Evolutionary conservation across 2,797 vertebrate species (phyloP), one percentile per base, ranked within the genome.

Genomic region (Lagodon rhomboides): DNA sequence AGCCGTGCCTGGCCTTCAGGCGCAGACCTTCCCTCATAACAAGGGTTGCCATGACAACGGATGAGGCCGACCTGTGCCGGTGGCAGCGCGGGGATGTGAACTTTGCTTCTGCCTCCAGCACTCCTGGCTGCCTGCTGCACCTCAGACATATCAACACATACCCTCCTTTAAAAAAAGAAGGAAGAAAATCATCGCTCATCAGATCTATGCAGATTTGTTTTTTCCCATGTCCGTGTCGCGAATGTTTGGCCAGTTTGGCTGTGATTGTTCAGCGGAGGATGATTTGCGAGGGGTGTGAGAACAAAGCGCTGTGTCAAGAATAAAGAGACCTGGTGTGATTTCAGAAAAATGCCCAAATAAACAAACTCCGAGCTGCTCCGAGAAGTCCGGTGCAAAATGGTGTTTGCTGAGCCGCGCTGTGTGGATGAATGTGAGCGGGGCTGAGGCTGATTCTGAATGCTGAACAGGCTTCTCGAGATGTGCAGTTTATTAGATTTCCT

Each of bases 11-110:
- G 85, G 90, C 91, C 87, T 92, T 91, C 79, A 8, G 91, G 88
- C 68, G 60, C 85, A 84, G 80, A 88, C 85, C 77, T 85, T 80
- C 59, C 84, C 79, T 89, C 79, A 84, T 85, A 81, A 75, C 68
- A 60, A 43, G 85, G 69, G 94, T 95, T 91, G 86, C 94, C 93
- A 94, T 94, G 91, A 93, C 94, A 93, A 95, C 93, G 30, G 85
- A 87, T 81, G 87, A 92, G 92, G 82, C 89, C 66, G 38, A 89
- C 88, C 84, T 87, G 86, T 71, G 75, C 66, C 64, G 25, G 63
- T 83, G 85, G 84, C 86, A 83, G 90, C 84, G 17, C 59, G 34
- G 87, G 87, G 88, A 89, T 80, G 84, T 91, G 92, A 92, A 91
- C 90, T 89, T 92, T 87, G 83, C 87, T 72, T 88, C 80, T 73